Evolutionary conservation across 2,113 vertebrate species (phyloP), one percentile per base, ranked within the genome.

Genomic region (Channa maculata): DNA sequence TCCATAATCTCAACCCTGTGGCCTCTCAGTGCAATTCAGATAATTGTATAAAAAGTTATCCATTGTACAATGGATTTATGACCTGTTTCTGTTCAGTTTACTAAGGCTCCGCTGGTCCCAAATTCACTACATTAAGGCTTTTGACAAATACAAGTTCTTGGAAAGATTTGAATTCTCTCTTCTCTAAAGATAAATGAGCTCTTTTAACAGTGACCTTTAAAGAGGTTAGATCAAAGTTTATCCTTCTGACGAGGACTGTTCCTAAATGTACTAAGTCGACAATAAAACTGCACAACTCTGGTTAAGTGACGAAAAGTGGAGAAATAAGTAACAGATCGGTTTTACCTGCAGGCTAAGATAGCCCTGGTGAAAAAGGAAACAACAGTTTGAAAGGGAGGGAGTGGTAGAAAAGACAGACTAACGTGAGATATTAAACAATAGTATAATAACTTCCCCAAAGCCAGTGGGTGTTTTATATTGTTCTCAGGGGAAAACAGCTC

Each of bases 351-450:
- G 61, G 66, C 24, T 39, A 15, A 15, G 12, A 15, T 15, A 33
- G 66, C 53, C 13, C 5, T 6, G 39, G 34, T 54, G 15, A 3
- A 54, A 54, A 59, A n/a, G 24, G 33, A 64, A 13, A 75, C 11
- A 58, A 10, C n/a, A 51, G 1, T 15, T 15, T 13, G 36, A 37
- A 10, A 10, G 54, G 15, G 4, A 44, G 24, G 39, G 39, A 41
- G 39, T 24, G 39, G 39, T 41, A 41, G 54, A 51, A 63, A 61
- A 72, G 15, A 15, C 6, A 39, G 6, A 50, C 52, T 44, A 24
- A 49, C 45, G 62, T n/a, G 37, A 54, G n/a, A 43, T 34, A n/a
- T 85, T 82, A 69, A 39, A 63, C 75, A 69, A 75, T 46, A 69
- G 14, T 14, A 41, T 4, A 41, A 5, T 7, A 41, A 41, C 5